Base-by-base conservation (phyloP, 2,888 invertebrate genomes). In the Plagodis dolabraria region DNA sequence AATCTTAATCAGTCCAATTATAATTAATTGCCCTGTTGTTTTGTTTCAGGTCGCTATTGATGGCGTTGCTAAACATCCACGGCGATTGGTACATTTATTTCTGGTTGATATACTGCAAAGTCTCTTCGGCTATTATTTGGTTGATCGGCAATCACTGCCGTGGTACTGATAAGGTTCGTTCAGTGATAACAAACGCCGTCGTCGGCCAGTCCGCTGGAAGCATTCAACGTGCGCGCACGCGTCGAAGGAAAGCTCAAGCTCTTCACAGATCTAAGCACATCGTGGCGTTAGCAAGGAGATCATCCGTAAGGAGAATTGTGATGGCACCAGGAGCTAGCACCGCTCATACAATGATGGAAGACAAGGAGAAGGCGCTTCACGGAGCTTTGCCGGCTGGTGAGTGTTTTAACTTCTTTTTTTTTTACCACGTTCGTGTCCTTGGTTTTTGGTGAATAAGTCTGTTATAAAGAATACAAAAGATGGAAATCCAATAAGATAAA, bases 261-360 rank as follows among this genome's bases (percentile, higher is more conserved):
- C 87, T 83, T 70, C 76, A 83, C 70, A 83, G 88, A 60, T 75
- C 75, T 34, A 92, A 90, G 75, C 87, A 89, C 71, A 83, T 86
- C 65, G 86, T 89, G 69, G 89, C 91, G 67, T 81, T 92, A 76
- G 83, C 86, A 61, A 83, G 90, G 67, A 90, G 90, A 87, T 86
- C 88, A 64, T 91, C 91, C 62, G 71, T 90, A 56, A 87, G 89
- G 75, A 86, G 90, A 74, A 90, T 90, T 67, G 91, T 87, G 33
- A 94, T 94, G 94, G 93, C 94, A 76, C 94, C 94, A 49, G 92
- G 92, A 86, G 89, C 93, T 53, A 90, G 89, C 76, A 93, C 94
- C 63, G 92, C 93, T 63, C 93, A 93, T 72, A 76, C 90, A 43
- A 93, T 93, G 93, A 88, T 92, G 85, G 93, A 92, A 71, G 93